Evolutionary conservation across 2,888 invertebrate species (phyloP).

Genomic region (Parasteatoda lunata): DNA sequence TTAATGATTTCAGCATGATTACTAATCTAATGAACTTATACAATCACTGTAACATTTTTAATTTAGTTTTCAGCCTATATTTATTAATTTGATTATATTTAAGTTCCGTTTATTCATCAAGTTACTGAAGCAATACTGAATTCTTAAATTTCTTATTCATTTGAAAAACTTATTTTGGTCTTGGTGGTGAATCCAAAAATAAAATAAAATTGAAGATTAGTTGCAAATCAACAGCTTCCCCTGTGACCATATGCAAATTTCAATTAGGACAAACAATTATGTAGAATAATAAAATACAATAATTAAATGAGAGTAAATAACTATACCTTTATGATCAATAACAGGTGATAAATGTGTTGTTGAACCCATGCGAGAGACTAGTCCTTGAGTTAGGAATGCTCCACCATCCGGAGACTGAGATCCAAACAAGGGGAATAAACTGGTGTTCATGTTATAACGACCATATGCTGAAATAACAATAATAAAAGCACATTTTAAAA

Average conservation of each 20-base stretch:
- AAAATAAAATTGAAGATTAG: constrained; percentile 16
- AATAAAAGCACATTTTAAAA: too few species aligned
- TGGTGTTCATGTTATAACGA: constrained; percentile 56
- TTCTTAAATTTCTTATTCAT: constrained; percentile 33
- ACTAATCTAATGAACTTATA: too few species aligned
- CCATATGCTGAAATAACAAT: constrained; percentile 42
- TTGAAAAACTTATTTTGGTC: too few species aligned
- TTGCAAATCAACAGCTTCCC: constrained; percentile 41
- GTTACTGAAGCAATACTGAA: constrained; percentile 28
- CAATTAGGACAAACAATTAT: background rate
- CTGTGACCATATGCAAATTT: constrained; percentile 53
- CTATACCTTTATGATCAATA: constrained; percentile 64
- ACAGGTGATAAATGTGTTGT: constrained; percentile 56
- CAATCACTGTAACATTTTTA: too few species aligned
- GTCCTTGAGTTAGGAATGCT: constrained; percentile 62
- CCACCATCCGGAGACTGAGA: constrained; percentile 58
- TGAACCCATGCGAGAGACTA: constrained; percentile 62
- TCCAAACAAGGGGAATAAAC: constrained; percentile 62
- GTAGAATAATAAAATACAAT: background rate
- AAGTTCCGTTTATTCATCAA: too few species aligned
- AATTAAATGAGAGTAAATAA: background rate
- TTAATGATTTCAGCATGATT: too few species aligned
- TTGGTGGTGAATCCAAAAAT: constrained; percentile 1
- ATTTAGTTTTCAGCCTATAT: too few species aligned
- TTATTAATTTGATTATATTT: too few species aligned